These are phyloP conservation scores for Dolichotis patagonum DNA, from an alignment of 2,113 vertebrate species.

Conservation along the genomic window DNA sequence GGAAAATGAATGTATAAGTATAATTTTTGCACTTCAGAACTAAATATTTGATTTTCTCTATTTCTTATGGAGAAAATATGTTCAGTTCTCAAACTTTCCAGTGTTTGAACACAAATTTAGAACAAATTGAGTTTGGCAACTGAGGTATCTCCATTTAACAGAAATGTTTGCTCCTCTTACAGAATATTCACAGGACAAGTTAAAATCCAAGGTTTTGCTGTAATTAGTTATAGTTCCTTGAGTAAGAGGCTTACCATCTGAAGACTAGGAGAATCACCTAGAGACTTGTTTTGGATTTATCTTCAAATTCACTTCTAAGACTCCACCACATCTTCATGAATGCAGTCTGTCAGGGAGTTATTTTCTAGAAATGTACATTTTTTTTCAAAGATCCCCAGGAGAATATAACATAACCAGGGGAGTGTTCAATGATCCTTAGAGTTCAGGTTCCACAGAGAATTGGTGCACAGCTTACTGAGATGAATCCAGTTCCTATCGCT, in stretches of 20 bases:
- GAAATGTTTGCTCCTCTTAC: background rate
- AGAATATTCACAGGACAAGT: background rate
- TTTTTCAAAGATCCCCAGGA: background rate
- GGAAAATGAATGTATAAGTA: background rate
- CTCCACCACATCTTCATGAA: background rate
- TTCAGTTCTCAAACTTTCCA: background rate
- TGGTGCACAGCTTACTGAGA: background rate
- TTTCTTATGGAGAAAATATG: background rate
- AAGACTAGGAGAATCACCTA: background rate
- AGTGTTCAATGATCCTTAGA: background rate
- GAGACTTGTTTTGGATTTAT: background rate
- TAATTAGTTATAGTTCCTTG: background rate
- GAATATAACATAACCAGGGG: background rate
- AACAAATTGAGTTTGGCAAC: background rate
- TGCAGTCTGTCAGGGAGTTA: background rate
- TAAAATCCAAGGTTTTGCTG: background rate
- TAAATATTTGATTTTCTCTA: background rate
- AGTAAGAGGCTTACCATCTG: background rate
- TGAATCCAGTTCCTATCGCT: background rate
- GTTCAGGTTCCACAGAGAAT: background rate
- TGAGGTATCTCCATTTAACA: background rate
- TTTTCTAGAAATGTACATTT: background rate
- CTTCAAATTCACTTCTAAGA: slow-evolving; percentile 29
- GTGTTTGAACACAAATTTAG: background rate
- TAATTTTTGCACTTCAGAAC: background rate